Evolutionary conservation across 2,888 invertebrate species (phyloP), one percentile per base, ranked within the genome.

Genomic region (Agriopis aurantiaria): DNA sequence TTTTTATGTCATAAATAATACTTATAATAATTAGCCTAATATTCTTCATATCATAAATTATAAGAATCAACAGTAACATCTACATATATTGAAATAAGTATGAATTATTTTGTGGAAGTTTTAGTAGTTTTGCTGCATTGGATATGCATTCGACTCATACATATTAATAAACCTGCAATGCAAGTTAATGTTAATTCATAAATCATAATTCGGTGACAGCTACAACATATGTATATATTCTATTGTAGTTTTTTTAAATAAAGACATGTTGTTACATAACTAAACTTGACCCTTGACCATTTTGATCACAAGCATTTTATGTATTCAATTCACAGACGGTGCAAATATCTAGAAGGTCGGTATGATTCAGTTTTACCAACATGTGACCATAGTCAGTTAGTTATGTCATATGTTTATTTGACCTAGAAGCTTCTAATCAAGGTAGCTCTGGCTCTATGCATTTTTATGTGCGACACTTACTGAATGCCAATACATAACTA

Each of bases 281-380:
- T 58, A 56, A 49, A 73, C 74, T 73, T 80, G 80, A 83, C 82
- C 77, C 75, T 71, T 78, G 78, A 78, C 78, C 70, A 76, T 73
- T 78, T 79, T 74, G 73, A 74, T 76, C 75, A 75, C 70, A 65
- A 73, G 73, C 72, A 75, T 68, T 76, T 75, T 76, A 79, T 76
- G 72, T 74, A 81, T 78, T 78, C 75, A 72, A 79, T 68, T 65
- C 72, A 71, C 74, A 72, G 56, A 79, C 75, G 75, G 77, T 77
- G 75, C 72, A 74, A 76, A 73, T 70, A 74, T 72, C 59, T 33
- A 76, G 78, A 82, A 83, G 83, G 85, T 73, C 76, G 75, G 41
- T 59, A 68, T 74, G 75, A 76, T 57, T 76, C 75, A 75, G 73
- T 73, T 77, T 69, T 76, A 68, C 60, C 74, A 78, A 73, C 68